Evolutionary conservation across 2,888 invertebrate genomes (phyloP).

Genomic region (Trichacis sp.): DNA sequence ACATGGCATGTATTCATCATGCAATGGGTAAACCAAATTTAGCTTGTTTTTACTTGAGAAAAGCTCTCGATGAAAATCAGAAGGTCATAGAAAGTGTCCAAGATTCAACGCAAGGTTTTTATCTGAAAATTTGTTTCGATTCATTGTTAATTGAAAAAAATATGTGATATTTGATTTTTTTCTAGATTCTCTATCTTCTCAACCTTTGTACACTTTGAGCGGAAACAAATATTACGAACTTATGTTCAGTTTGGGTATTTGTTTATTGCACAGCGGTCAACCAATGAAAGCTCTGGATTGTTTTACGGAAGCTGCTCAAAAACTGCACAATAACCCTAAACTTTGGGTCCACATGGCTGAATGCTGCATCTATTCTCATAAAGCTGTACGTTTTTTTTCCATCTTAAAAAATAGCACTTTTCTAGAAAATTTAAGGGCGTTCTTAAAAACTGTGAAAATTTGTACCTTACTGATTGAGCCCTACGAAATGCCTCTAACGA

Average conservation of each 20-base stretch:
- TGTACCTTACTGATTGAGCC: too few species aligned
- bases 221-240: slow-evolving; percentile 76
- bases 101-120: slow-evolving; percentile 50
- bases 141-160: too few species aligned
- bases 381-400: slow-evolving; percentile 71
- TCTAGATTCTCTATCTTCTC: slow-evolving; percentile 66
- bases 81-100: slow-evolving; percentile 65
- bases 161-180: too few species aligned
- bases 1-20: slow-evolving; percentile 85
- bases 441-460: too few species aligned
- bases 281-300: slow-evolving; percentile 91
- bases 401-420: too few species aligned
- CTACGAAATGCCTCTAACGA: too few species aligned
- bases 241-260: slow-evolving; percentile 86
- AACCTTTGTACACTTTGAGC: slow-evolving; percentile 75
- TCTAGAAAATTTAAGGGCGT: too few species aligned
- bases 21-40: slow-evolving; percentile 85
- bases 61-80: slow-evolving; percentile 82
- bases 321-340: slow-evolving; percentile 88
- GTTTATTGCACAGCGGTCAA: slow-evolving; percentile 84
- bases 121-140: too few species aligned
- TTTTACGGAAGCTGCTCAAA: slow-evolving; percentile 85
- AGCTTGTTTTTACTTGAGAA: slow-evolving; percentile 83
- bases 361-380: slow-evolving; percentile 81
- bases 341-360: slow-evolving; percentile 95